Conservation (phyloP, 2,113 vertebrate genomes). For the Macquaria australasica region DNA sequence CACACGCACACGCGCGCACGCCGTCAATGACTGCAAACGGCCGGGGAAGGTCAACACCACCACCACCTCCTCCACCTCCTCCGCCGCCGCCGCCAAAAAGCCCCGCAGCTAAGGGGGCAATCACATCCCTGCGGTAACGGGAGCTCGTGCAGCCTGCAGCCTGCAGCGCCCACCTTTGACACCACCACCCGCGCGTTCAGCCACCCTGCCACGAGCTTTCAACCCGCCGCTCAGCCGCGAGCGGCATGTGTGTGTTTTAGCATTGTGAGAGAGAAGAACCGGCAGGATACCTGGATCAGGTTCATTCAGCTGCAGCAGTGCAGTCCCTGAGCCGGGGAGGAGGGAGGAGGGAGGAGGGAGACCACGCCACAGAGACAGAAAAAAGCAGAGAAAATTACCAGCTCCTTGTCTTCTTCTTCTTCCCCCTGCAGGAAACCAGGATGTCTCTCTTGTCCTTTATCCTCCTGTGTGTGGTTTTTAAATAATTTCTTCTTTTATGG, state of each 20-base stretch:
- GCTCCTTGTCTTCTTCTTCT: constrained; percentile 60
- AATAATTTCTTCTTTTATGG: constrained; percentile 19
- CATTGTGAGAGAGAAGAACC: constrained; percentile 6
- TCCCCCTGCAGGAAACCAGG: constrained; percentile 49
- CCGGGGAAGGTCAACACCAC: constrained; percentile 74
- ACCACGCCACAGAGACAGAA: constrained; percentile 55
- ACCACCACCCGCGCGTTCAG: neutral
- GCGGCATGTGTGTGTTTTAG: neutral
- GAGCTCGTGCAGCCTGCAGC: constrained; percentile 29
- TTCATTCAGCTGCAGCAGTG: constrained; percentile 75
- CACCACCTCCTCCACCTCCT: neutral
- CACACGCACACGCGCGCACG: constrained; percentile 3
- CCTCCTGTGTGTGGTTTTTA: constrained; percentile 25
- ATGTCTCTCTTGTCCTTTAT: neutral
- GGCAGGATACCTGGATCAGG: constrained; percentile 34
- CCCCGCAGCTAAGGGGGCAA: constrained; percentile 6
- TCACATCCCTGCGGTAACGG: constrained; percentile 52
- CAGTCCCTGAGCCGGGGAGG: constrained; percentile 45
- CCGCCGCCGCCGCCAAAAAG: neutral
- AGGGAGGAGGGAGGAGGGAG: neutral
- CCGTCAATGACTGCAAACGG: constrained; percentile 58
- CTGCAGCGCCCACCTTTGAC: neutral
- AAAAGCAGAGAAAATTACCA: constrained; percentile 57
- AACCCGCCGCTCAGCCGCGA: neutral
- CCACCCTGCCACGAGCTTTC: constrained; percentile 10